Base-by-base conservation (phyloP, 2,888 invertebrate species). In the Phoenoteleia sp. region DNA sequence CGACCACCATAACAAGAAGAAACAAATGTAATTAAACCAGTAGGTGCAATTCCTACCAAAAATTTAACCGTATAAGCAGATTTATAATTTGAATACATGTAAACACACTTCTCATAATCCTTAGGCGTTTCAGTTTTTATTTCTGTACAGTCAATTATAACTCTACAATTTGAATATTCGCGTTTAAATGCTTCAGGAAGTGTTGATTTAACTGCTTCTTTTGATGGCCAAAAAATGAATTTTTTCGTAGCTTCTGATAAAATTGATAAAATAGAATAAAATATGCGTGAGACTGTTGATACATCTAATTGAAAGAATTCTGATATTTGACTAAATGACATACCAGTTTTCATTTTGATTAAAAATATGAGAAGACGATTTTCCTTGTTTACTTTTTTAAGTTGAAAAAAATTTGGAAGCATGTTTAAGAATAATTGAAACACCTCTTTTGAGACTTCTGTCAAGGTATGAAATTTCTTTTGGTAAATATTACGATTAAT, bases 131-230 rank as follows among this genome's bases (percentile, higher is more conserved):
- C 85, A 15, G 83, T 86, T 64, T 87, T 72, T 1, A 87, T 45
- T 83, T 88, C 86, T 19, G 87, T 87, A 47, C 88, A 88, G 33
- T 89, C 88, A 11, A 88, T 85, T 21, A 88, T 85, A n/a, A 88
- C 87, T 60, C 87, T 74, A 21, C 84, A 80, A 21, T 86, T 76
- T n/a, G 67, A 45, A 67, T 85, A 87, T 60, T 82, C 27, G 25
- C 7, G n/a, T 72, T 86, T 86, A 52, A 88, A 87, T 56, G 81
- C 39, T 71, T 86, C 69, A 15, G 82, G 88, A 90, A 92, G 90
- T 93, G 52, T 77, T 49, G 80, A 80, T 85, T 75, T 49, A 13
- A 88, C 67, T 17, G 71, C 25, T 13, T 75, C 56, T 82, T 79
- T 86, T 21, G 83, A 79, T 21, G 87, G 87, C 88, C 89, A 86